A percentile compares a stretch with the other conserved stretches of the same genome.
These are phyloP conservation scores for Planococcus citri DNA, from an alignment of 1,140 invertebrate species.

Conservation along the genomic window DNA sequence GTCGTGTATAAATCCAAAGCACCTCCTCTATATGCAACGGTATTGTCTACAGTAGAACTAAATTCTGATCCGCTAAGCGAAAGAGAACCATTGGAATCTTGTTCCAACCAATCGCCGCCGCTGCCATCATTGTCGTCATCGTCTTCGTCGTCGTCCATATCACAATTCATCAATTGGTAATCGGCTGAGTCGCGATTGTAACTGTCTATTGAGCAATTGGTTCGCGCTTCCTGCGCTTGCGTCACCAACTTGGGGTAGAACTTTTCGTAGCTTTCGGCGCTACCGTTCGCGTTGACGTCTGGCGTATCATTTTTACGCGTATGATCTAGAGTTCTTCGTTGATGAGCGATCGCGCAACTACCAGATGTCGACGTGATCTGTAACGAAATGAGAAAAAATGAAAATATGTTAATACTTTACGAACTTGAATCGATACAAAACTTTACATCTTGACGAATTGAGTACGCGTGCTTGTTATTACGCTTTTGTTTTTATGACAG, in stretches of 20 bases:
- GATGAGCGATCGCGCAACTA: slow-evolving; percentile 41
- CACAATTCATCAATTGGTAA: background rate
- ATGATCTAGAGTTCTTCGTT: slow-evolving; percentile 31
- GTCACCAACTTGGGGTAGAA: background rate
- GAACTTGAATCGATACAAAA: no score
- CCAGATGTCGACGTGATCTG: slow-evolving; percentile 51
- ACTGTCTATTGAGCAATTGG: background rate
- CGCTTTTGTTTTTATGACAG: background rate
- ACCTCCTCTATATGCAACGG: background rate
- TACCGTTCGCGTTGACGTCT: slow-evolving; percentile 27
- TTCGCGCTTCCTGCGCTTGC: background rate
- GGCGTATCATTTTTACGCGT: slow-evolving; percentile 33
- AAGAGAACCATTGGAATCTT: background rate
- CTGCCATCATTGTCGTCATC: background rate
- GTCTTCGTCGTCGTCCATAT: background rate
- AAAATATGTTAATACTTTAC: no score
- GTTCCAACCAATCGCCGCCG: background rate
- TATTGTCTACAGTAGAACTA: background rate
- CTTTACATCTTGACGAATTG: no score
- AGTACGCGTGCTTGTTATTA: no score
- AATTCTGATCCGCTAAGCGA: background rate
- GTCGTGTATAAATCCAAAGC: background rate
- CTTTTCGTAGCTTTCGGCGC: background rate
- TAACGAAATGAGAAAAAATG: slow-evolving; percentile 21
- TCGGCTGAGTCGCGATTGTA: background rate